These are phyloP conservation scores for Nanorana parkeri DNA, from an alignment of 2,113 vertebrate species.

Conservation along the genomic window DNA sequence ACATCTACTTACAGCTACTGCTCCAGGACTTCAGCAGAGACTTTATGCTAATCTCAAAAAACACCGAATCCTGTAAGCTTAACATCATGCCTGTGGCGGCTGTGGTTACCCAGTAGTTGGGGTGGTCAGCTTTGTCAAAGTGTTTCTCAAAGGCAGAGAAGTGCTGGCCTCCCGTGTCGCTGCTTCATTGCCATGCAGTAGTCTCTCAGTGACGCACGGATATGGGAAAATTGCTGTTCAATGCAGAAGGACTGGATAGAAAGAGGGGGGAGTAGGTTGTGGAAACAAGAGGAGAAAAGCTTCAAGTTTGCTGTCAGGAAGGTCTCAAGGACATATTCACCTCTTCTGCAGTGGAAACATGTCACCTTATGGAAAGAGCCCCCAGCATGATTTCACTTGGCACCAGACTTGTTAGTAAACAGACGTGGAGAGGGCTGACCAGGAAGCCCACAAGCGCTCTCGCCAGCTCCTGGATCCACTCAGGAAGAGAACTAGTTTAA, in stretches of 20 bases:
- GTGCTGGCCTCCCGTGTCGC: conserved; percentile 66
- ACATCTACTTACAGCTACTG: conserved; percentile 86
- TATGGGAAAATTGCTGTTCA: conserved; percentile 68
- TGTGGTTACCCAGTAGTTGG: conserved; percentile 52
- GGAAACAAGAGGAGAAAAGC: conserved; percentile 53
- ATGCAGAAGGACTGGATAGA: conserved; percentile 67
- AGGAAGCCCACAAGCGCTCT: conserved; percentile 58
- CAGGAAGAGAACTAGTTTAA: conserved; percentile 39
- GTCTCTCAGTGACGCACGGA: conserved; percentile 71
- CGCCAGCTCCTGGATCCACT: conserved; percentile 27
- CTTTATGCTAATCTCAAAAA: conserved; percentile 98
- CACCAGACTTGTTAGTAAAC: conserved; percentile 47
- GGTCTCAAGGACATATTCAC: conserved; percentile 67
- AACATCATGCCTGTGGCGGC: conserved; percentile 80
- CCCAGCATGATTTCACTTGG: neutral
- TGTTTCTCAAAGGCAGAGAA: conserved; percentile 63
- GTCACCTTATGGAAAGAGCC: neutral
- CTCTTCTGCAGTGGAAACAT: conserved; percentile 58
- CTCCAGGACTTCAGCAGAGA: conserved; percentile 97
- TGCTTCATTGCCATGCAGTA: conserved; percentile 73
- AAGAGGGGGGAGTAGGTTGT: conserved; percentile 14
- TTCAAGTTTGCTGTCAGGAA: conserved; percentile 58
- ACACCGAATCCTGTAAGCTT: conserved; percentile 94
- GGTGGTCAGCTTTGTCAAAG: conserved; percentile 56
- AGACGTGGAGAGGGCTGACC: conserved; percentile 48